Base-by-base conservation (phyloP, 2,797 vertebrate genomes). In the Petrocephalus sullivani region DNA sequence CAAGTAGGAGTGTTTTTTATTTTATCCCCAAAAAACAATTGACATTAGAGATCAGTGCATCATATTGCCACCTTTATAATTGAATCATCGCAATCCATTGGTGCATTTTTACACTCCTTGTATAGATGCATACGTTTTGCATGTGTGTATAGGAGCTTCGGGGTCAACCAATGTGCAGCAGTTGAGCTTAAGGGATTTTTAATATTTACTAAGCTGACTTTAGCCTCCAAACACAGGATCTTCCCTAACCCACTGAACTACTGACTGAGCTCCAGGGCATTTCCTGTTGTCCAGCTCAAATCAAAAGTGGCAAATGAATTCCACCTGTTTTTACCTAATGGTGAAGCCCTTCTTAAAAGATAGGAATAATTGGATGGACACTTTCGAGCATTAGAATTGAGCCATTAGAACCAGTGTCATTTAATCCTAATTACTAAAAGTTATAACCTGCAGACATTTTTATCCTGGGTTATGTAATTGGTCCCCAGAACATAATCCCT, bases 401-500 rank as follows among this genome's bases (percentile, higher is more conserved):
- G 56, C 54, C 21, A 21, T 82, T 87, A 56, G 71, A 61, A 83
- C 58, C 61, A 89, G 23, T 87, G 78, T 83, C 86, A 49, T 83
- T 89, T 89, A 87, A 87, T 83, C 88, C 88, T 51, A 46, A 82
- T 87, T 87, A 67, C 86, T 33, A 82, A 67, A 86, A 83, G 71
- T 87, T 54, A 56, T 71, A 64, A 87, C 86, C 49, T 67, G 58
- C 71, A 94, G 93, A 94, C 93, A 94, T 95, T 94, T 95, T 91
- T 93, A 90, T 64, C 91, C 91, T 92, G 91, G 91, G 93, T 95
- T 95, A 93, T 91, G 91, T 95, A 95, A 95, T 91, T 90, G 90
- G 91, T 93, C 93, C 92, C 93, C 92, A 88, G 93, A 89, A 91
- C 92, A 87, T 95, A 95, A 94, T 95, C 51, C 93, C 93, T 92